Percentiles rank a stretch among this genome's conserved stretches.
Conservation (phyloP, 2,113 vertebrate species). For the Myrmecobius fasciatus region DNA sequence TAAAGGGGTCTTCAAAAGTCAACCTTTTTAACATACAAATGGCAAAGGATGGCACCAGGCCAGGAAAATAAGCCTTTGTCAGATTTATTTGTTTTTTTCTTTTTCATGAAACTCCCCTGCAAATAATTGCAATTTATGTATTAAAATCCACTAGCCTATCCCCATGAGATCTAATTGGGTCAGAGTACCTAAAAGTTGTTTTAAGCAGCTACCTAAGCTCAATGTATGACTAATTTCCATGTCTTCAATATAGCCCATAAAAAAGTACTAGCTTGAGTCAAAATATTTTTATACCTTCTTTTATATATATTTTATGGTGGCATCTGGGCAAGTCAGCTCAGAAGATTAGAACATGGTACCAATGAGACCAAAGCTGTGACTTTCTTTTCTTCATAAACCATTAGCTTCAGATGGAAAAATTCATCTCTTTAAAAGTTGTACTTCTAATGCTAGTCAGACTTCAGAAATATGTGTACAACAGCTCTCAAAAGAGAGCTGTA, state of each 20-base stretch:
- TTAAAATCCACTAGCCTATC: background rate
- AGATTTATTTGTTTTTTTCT: background rate
- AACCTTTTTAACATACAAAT: background rate
- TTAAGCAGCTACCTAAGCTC: constrained; percentile 38
- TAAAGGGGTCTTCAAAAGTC: background rate
- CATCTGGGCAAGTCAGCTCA: background rate
- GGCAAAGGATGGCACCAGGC: background rate
- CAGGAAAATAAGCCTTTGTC: background rate
- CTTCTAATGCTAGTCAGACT: constrained; percentile 10
- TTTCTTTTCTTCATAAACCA: constrained; percentile 42
- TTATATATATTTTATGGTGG: constrained; percentile 26
- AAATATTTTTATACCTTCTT: constrained; percentile 27
- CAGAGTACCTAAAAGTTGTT: constrained; percentile 27
- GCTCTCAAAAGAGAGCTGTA: constrained; percentile 30
- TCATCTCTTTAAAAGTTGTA: constrained; percentile 18
- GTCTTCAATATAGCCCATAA: background rate
- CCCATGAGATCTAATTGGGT: background rate
- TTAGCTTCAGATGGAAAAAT: constrained; percentile 60
- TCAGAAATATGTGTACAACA: constrained; percentile 20
- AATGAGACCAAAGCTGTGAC: constrained; percentile 47
- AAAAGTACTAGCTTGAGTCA: constrained; percentile 11
- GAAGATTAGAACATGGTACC: constrained; percentile 35
- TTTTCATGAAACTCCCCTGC: background rate
- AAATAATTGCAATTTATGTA: constrained; percentile 1
- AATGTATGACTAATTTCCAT: constrained; percentile 55